Conservation (phyloP, 2,888 invertebrate genomes). For the Punctoribates punctum region DNA sequence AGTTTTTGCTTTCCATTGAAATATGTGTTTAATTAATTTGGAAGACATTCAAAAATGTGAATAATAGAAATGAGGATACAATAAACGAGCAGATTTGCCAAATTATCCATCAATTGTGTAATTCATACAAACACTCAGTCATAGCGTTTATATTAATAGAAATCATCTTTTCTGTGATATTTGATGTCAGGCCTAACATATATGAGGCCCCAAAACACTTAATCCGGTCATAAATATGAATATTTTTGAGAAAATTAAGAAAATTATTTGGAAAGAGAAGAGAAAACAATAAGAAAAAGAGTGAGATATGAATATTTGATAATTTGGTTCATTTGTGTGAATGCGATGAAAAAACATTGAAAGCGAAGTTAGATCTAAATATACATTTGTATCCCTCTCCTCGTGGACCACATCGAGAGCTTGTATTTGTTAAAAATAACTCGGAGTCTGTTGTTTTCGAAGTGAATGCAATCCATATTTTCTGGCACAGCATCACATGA, state of each 20-base stretch:
- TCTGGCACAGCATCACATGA: conserved; percentile 31
- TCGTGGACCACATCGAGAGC: conserved; percentile 24
- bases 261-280: too few relatives aligned
- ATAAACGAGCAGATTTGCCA: conserved; percentile 1
- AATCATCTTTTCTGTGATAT: background rate
- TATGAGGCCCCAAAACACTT: background rate
- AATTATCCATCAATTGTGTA: conserved; percentile 20
- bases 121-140: conserved; percentile 15
- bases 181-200: background rate
- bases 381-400: conserved; percentile 16
- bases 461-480: conserved; percentile 26
- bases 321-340: background rate
- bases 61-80: conserved; percentile 29
- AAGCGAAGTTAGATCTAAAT: background rate
- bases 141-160: conserved; percentile 12
- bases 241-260: too few relatives aligned
- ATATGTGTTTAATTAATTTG: background rate
- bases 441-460: conserved; percentile 27
- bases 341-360: background rate
- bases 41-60: background rate
- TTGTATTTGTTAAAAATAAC: conserved; percentile 31
- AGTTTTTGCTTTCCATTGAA: background rate
- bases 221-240: background rate
- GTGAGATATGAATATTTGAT: too few relatives aligned
- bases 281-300: too few relatives aligned